phyloP scores from a whole-genome alignment of 2,888 invertebrate species.

The Macroteleia sp. region DNA sequence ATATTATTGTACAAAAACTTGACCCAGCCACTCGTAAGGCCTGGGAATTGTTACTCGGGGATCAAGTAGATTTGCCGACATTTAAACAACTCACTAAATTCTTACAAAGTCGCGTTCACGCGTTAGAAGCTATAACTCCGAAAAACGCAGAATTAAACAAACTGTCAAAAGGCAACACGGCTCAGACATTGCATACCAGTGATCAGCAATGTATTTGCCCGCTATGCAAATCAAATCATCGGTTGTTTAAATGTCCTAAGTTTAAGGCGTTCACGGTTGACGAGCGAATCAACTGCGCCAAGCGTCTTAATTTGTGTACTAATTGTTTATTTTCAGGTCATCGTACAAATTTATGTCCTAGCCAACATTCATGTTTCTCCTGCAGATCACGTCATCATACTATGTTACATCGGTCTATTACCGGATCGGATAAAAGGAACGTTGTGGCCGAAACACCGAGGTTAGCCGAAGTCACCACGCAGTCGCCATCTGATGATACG shows the following conservation, averaged over 20 bases:
- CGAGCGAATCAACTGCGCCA: not conserved
- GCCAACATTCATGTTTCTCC: not conserved
- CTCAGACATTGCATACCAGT: too few species aligned
- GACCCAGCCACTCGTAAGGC: not conserved
- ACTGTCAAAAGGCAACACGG: not conserved
- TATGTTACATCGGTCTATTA: not conserved
- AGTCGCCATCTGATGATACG: too few species aligned
- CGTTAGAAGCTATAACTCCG: not conserved
- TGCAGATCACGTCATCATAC: not conserved
- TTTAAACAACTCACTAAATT: not conserved
- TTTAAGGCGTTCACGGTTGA: not conserved
- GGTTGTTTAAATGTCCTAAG: not conserved
- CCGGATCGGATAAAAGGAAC: too few species aligned
- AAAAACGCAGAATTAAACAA: not conserved
- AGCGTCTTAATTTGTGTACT: not conserved
- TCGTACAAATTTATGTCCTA: not conserved
- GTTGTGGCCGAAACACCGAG: too few species aligned
- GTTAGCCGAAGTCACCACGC: too few species aligned
- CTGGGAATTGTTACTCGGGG: not conserved
- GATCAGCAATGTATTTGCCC: not conserved
- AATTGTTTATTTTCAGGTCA: not conserved
- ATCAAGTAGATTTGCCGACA: not conserved
- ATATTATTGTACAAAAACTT: not conserved
- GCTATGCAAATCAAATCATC: not conserved
- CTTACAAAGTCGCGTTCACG: not conserved